Conservation (phyloP, 1,140 invertebrate genomes). For the Drosophila aff. region DNA sequence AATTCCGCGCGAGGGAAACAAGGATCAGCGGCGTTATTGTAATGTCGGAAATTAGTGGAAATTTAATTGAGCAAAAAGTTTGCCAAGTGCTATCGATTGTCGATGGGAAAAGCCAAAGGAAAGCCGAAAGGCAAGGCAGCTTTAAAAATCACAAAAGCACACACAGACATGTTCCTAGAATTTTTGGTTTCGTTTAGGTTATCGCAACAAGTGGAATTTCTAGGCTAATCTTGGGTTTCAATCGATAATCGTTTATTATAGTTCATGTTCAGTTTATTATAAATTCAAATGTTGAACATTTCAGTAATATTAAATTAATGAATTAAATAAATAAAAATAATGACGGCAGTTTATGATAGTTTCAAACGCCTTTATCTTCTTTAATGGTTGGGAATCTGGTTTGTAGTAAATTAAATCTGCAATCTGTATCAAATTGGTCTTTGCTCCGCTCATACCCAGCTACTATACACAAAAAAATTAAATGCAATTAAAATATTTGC, state of each 20-base stretch:
- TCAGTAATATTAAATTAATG: too few relatives aligned
- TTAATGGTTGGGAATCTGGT: too few relatives aligned
- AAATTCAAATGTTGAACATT: too few relatives aligned
- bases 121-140: background rate
- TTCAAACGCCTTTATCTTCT: too few relatives aligned
- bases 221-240: background rate
- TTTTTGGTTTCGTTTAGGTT: background rate
- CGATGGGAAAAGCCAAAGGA: background rate
- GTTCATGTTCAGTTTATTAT: too few relatives aligned
- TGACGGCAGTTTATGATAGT: too few relatives aligned
- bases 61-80: conserved; percentile 26
- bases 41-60: conserved; percentile 30
- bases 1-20: conserved; percentile 16
- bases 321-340: too few relatives aligned
- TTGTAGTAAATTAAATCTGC: too few relatives aligned
- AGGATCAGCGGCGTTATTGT: conserved; percentile 16
- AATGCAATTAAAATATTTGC: background rate
- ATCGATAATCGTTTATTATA: too few relatives aligned
- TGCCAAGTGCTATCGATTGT: conserved; percentile 5
- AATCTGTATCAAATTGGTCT: too few relatives aligned
- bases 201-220: background rate
- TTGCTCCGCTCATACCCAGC: background rate
- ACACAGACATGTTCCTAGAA: background rate
- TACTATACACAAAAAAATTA: background rate
- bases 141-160: too few relatives aligned